Conservation (phyloP, 2,888 invertebrate genomes). For the Flabesymbios commensalis region DNA sequence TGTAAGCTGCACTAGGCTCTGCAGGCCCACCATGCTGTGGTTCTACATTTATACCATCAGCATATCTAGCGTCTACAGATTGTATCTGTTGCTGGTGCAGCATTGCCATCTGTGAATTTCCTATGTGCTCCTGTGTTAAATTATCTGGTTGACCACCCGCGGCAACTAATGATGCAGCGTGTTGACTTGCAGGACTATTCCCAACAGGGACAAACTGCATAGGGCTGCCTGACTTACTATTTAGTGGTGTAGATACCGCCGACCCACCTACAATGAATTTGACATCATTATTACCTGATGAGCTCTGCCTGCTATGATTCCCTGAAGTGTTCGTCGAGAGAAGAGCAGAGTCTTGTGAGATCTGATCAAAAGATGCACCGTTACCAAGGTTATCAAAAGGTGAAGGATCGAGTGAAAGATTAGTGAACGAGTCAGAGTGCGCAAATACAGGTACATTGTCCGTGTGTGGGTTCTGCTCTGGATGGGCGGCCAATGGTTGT, state of each 20-base stretch:
- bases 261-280: constrained; percentile 6
- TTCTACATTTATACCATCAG: too few species aligned
- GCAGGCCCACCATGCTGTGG: too few species aligned
- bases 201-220: background rate
- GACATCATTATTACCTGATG: background rate
- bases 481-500: too few species aligned
- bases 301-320: background rate
- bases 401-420: background rate
- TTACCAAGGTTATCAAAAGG: constrained; percentile 3
- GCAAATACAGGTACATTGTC: too few species aligned
- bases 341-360: background rate
- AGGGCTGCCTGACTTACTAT: background rate
- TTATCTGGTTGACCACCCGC: background rate
- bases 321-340: background rate
- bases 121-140: too few species aligned
- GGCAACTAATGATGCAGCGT: too few species aligned
- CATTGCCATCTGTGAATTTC: too few species aligned
- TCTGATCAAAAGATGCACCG: background rate
- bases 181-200: too few species aligned
- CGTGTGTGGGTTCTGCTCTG: too few species aligned
- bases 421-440: constrained; percentile 2
- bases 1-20: too few species aligned
- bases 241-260: background rate
- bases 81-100: too few species aligned
- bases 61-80: too few species aligned